Conservation (phyloP, 2,888 invertebrate species). For the Cephonodes hylas region DNA sequence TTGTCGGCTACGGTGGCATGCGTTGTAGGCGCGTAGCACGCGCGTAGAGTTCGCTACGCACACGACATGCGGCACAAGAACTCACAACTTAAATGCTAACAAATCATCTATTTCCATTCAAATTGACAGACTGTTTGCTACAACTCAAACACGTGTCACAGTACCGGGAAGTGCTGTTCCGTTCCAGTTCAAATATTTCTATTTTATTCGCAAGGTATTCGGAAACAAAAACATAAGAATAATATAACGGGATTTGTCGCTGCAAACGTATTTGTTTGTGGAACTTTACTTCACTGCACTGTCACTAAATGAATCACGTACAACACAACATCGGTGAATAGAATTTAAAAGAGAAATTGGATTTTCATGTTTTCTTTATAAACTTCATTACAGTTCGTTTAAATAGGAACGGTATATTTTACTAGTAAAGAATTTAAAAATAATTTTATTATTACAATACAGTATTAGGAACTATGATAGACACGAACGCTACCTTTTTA, state of each 20-base stretch:
- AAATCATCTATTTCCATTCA: conserved; percentile 14
- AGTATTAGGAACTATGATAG: conserved; percentile 81
- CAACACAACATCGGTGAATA: conserved; percentile 6
- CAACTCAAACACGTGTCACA: background rate
- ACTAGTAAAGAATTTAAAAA: conserved; percentile 79
- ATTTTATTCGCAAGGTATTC: background rate
- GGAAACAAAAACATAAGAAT: background rate
- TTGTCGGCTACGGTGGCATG: conserved; percentile 74
- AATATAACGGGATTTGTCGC: background rate
- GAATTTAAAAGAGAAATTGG: conserved; percentile 4
- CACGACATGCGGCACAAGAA: conserved; percentile 50
- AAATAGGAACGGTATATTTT: conserved; percentile 81
- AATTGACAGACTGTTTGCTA: conserved; percentile 16
- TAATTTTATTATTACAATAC: conserved; percentile 78
- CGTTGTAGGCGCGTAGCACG: conserved; percentile 73
- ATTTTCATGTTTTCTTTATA: conserved; percentile 11
- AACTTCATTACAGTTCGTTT: conserved; percentile 67
- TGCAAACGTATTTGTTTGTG: background rate
- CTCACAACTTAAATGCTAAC: conserved; percentile 15
- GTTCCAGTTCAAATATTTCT: background rate
- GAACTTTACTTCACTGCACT: background rate
- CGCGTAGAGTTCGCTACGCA: conserved; percentile 64
- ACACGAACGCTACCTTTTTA: conserved; percentile 74
- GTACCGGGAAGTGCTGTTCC: background rate
- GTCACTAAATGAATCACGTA: conserved; percentile 8